Percentiles rank a stretch among this genome's conserved stretches.
These are phyloP conservation scores for Chouioia cunea DNA, from an alignment of 2,888 invertebrate species.

Conservation along the genomic window DNA sequence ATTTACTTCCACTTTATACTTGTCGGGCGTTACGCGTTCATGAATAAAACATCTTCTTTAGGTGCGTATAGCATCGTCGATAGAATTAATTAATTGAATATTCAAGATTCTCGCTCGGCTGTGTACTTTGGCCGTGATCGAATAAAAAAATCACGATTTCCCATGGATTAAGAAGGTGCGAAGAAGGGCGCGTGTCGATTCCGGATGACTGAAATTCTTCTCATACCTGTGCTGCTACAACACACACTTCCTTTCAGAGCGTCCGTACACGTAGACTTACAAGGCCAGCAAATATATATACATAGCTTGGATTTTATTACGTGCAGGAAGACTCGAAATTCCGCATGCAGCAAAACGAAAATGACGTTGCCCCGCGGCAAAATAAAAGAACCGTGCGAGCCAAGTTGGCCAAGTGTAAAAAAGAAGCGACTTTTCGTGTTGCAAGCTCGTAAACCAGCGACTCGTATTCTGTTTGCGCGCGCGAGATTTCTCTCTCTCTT, in stretches of 20 bases:
- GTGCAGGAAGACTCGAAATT: conserved; percentile 66
- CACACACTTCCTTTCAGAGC: conserved; percentile 9
- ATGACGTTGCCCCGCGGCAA: too few species aligned
- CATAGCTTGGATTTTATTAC: conserved; percentile 67
- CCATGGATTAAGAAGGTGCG: conserved; percentile 28
- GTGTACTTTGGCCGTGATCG: too few species aligned
- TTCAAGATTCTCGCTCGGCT: conserved; percentile 5
- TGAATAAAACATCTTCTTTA: too few species aligned
- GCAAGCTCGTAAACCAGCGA: conserved; percentile 60
- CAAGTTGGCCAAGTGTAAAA: conserved; percentile 55
- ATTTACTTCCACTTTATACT: not conserved
- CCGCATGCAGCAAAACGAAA: conserved; percentile 63
- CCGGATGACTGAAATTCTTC: conserved; percentile 34
- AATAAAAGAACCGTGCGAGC: conserved; percentile 33
- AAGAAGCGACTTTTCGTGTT: conserved; percentile 51
- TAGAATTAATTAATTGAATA: conserved; percentile 21
- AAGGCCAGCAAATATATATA: too few species aligned
- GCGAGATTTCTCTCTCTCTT: conserved; percentile 55
- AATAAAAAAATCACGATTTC: conserved; percentile 6
- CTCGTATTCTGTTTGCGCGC: conserved; percentile 63
- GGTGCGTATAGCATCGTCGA: too few species aligned
- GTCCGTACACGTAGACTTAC: conserved; percentile 24
- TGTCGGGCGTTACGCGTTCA: not conserved
- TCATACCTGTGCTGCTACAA: conserved; percentile 31
- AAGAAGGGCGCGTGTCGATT: conserved; percentile 20